Conservation (phyloP, 1,140 invertebrate species). For the Orchesella cincta region DNA sequence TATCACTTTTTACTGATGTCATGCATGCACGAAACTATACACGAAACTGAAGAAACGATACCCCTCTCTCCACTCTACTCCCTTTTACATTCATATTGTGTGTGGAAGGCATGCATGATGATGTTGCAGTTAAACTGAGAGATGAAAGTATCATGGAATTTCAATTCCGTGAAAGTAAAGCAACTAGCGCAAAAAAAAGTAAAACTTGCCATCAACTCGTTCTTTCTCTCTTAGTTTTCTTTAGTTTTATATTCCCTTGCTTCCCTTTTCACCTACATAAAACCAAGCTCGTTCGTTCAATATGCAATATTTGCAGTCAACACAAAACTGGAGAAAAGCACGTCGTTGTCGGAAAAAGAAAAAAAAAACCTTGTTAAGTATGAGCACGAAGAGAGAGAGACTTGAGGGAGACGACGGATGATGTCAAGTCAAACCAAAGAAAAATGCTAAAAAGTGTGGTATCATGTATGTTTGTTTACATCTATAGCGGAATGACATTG, state of each 20-base stretch:
- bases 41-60: too few species aligned
- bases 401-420: too few species aligned
- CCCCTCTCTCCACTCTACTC: not conserved
- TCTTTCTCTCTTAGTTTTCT: not conserved
- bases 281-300: not conserved
- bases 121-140: not conserved
- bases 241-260: too few species aligned
- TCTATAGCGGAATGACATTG: too few species aligned
- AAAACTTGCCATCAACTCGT: too few species aligned
- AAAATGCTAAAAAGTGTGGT: too few species aligned
- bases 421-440: too few species aligned
- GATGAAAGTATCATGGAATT: conserved; percentile 17
- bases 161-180: not conserved
- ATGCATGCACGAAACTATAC: not conserved
- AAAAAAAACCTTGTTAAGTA: too few species aligned
- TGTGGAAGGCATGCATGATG: not conserved
- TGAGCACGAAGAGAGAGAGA: too few species aligned
- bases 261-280: not conserved
- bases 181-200: not conserved
- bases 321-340: not conserved
- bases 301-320: not conserved
- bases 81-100: not conserved
- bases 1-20: not conserved
- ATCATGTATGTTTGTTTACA: too few species aligned
- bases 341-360: not conserved